Percentiles rank a stretch among this genome's conserved stretches.
Conservation (phyloP, 2,888 invertebrate species). For the Hartigia nigra region DNA sequence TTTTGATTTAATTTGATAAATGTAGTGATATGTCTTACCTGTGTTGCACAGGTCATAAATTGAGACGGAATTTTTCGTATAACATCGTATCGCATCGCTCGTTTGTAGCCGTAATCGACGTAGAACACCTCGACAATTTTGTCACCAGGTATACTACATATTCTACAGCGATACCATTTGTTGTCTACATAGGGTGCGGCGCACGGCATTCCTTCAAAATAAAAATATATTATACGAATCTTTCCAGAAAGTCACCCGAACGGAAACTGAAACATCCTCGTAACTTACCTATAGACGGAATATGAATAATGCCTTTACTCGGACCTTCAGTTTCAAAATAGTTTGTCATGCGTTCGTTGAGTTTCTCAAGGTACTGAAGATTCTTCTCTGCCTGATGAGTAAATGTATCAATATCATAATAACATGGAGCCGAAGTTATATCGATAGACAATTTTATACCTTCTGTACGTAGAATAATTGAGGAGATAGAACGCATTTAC, state of each 20-base stretch:
- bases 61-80: conserved; percentile 68
- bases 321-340: conserved; percentile 47
- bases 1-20: conserved; percentile 47
- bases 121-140: conserved; percentile 70
- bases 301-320: conserved; percentile 61
- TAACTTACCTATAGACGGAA: conserved; percentile 69
- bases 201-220: conserved; percentile 68
- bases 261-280: background rate
- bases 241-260: background rate
- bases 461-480: conserved; percentile 76
- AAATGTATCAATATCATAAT: background rate
- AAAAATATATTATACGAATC: conserved; percentile 40
- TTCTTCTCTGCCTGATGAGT: conserved; percentile 52
- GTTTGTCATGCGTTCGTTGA: conserved; percentile 67
- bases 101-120: conserved; percentile 73
- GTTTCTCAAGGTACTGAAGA: conserved; percentile 61
- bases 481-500: conserved; percentile 74
- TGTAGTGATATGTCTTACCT: conserved; percentile 60
- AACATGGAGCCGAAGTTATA: background rate
- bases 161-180: conserved; percentile 72
- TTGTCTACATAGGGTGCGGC: conserved; percentile 61
- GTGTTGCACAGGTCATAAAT: conserved; percentile 67
- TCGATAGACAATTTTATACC: conserved; percentile 61
- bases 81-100: conserved; percentile 67
- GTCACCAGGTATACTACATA: conserved; percentile 67